phyloP scores from a whole-genome alignment of 2,888 invertebrate species.

The Drosophila ochracea region DNA sequence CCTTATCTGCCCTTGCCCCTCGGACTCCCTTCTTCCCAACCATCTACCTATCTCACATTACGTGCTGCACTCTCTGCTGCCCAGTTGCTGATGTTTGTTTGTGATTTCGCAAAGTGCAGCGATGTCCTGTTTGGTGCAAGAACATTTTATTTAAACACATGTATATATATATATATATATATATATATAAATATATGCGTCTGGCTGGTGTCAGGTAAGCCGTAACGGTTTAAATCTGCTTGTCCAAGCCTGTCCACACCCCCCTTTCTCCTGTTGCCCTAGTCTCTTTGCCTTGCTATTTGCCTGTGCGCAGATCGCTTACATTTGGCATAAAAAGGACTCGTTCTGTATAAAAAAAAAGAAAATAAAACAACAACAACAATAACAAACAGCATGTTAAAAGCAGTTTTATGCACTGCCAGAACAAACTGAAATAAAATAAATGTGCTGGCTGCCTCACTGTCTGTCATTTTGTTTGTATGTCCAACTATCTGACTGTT shows the following conservation, averaged over 20 bases:
- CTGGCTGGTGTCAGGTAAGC: constrained; percentile 60
- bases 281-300: constrained; percentile 46
- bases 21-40: not conserved
- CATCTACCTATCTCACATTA: not conserved
- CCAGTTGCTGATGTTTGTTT: constrained; percentile 45
- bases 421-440: constrained; percentile 73
- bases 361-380: constrained; percentile 13
- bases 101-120: constrained; percentile 72
- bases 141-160: constrained; percentile 74
- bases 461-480: constrained; percentile 15
- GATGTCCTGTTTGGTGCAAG: constrained; percentile 63
- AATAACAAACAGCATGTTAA: constrained; percentile 67
- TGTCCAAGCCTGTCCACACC: constrained; percentile 49
- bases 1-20: constrained; percentile 20
- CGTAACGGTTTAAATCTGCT: constrained; percentile 78
- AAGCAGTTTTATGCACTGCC: constrained; percentile 77
- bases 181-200: constrained; percentile 5
- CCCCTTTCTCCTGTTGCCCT: constrained; percentile 4
- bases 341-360: constrained; percentile 37
- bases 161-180: constrained; percentile 11
- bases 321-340: constrained; percentile 78
- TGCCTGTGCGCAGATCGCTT: constrained; percentile 75
- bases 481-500: constrained; percentile 18
- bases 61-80: constrained; percentile 20
- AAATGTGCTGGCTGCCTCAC: constrained; percentile 56